A percentile compares a stretch with the other conserved stretches of the same genome.
phyloP scores from a whole-genome alignment of 2,888 invertebrate species.

The Archips crataeganus region DNA sequence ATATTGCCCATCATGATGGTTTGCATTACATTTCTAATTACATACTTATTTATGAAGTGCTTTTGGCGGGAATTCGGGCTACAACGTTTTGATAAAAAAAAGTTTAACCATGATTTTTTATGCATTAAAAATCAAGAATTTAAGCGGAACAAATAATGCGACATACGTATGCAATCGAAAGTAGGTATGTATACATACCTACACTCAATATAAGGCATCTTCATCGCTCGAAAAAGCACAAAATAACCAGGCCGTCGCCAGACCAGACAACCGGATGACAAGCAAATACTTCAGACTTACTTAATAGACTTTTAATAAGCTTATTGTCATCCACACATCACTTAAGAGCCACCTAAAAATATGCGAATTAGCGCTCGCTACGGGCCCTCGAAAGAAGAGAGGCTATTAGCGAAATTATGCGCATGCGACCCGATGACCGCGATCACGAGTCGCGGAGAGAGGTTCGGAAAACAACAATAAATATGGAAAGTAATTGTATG shows the following conservation, averaged over 20 bases:
- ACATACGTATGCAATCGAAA: neutral
- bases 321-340: constrained; percentile 16
- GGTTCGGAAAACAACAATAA: constrained; percentile 68
- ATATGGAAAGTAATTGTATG: constrained; percentile 72
- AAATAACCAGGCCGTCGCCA: neutral
- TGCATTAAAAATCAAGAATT: neutral
- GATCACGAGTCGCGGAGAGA: constrained; percentile 66
- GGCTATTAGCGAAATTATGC: constrained; percentile 38
- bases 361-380: neutral
- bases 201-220: neutral
- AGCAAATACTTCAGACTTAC: neutral
- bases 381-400: constrained; percentile 20
- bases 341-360: constrained; percentile 17
- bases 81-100: too few relatives aligned
- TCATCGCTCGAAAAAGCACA: neutral
- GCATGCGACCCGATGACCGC: constrained; percentile 67
- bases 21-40: neutral
- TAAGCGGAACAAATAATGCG: neutral
- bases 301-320: constrained; percentile 9
- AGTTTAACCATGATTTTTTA: too few relatives aligned
- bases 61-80: too few relatives aligned
- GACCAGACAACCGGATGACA: neutral
- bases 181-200: neutral
- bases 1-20: too few relatives aligned
- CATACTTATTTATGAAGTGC: too few relatives aligned